phyloP scores from a whole-genome alignment of 2,113 vertebrate species.

The Oncorhynchus clarkii region DNA sequence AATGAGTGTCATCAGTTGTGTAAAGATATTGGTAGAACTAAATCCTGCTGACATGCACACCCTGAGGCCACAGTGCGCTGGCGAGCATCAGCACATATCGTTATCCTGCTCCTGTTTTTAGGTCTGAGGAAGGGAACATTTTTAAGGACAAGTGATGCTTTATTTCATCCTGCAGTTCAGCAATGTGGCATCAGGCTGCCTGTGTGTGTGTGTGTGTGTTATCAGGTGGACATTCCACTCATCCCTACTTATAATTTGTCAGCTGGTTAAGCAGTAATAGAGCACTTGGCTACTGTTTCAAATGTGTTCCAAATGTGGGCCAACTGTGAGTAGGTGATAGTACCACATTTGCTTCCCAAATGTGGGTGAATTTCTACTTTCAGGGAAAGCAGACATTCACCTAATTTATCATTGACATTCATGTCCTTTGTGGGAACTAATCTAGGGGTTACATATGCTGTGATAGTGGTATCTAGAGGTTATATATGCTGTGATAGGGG shows the following conservation, averaged over 20 bases:
- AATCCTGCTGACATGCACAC: slow-evolving; percentile 16
- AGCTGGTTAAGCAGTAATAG: not conserved
- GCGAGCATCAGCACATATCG: too few relatives aligned
- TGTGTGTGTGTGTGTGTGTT: not conserved
- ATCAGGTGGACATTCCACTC: not conserved
- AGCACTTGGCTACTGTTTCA: not conserved
- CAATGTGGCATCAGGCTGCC: not conserved
- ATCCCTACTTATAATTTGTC: not conserved
- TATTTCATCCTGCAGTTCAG: not conserved
- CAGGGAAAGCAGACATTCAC: too few relatives aligned
- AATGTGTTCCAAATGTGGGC: not conserved
- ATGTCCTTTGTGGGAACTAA: too few relatives aligned
- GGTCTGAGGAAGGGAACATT: not conserved
- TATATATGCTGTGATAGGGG: too few relatives aligned
- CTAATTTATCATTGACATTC: too few relatives aligned
- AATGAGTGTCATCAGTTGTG: slow-evolving; percentile 39
- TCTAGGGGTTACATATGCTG: not conserved
- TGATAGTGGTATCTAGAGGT: too few relatives aligned
- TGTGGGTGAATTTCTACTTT: not conserved
- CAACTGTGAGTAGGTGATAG: not conserved
- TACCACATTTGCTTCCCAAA: not conserved
- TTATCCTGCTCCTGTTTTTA: not conserved
- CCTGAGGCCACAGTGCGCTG: not conserved
- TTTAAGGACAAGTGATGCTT: not conserved
- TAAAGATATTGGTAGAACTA: slow-evolving; percentile 16